Percentiles rank a stretch among this genome's conserved stretches.
phyloP scores from a whole-genome alignment of 2,797 vertebrate species.

The Phataginus tricuspis region DNA sequence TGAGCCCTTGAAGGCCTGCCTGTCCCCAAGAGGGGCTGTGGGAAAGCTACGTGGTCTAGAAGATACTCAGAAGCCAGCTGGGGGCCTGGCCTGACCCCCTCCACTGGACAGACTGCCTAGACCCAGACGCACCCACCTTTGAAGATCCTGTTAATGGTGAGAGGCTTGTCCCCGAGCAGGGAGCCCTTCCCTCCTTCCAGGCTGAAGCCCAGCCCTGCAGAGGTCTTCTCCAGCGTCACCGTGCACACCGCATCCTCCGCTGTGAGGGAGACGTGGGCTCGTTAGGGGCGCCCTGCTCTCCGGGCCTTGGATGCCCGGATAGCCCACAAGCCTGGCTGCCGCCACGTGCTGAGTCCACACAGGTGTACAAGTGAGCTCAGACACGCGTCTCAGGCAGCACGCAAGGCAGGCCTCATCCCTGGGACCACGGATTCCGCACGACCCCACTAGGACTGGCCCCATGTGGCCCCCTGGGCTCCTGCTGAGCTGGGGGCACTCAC shows the following conservation, averaged over 20 bases:
- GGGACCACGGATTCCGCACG: background rate
- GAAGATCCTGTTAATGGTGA: slow-evolving; percentile 93
- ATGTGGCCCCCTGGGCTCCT: rapidly evolving
- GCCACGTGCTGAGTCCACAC: rapidly evolving
- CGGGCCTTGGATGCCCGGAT: background rate
- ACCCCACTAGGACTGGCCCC: background rate
- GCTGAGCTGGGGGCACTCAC: slow-evolving; percentile 68
- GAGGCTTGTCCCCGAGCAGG: slow-evolving; percentile 93
- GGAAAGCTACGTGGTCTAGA: background rate
- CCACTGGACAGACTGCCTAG: rapidly evolving
- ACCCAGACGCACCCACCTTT: slow-evolving; percentile 85
- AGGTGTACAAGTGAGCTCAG: rapidly evolving
- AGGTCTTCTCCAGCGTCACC: slow-evolving; percentile 91
- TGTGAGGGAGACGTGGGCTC: slow-evolving; percentile 66
- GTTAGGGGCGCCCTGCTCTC: background rate
- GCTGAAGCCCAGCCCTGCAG: slow-evolving; percentile 94
- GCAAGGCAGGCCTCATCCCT: background rate
- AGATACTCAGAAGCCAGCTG: background rate
- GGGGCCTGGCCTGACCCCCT: background rate
- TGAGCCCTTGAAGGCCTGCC: background rate
- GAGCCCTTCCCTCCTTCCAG: slow-evolving; percentile 96
- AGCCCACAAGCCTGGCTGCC: rapidly evolving
- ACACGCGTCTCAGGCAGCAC: rapidly evolving
- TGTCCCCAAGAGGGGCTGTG: background rate
- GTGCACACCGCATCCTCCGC: slow-evolving; percentile 82